These are phyloP conservation scores for Luffia ferchaultella DNA, from an alignment of 2,888 invertebrate genomes.

Conservation along the genomic window DNA sequence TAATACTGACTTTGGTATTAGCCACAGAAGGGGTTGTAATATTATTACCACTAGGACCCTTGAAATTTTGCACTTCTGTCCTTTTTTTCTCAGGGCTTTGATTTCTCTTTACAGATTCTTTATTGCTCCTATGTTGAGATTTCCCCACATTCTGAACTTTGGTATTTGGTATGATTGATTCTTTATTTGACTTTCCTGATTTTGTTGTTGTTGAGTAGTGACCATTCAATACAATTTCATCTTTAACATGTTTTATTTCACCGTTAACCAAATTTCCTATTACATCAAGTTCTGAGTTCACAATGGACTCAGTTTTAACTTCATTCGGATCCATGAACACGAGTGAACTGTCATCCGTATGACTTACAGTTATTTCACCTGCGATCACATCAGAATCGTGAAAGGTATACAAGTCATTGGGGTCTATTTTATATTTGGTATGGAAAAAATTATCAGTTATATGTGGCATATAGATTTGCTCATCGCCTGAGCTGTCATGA, in stretches of 20 bases:
- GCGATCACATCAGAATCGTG: constrained; percentile 59
- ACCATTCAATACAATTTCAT: constrained; percentile 39
- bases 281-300: constrained; percentile 37
- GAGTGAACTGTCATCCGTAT: constrained; percentile 41
- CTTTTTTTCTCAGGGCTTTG: constrained; percentile 22
- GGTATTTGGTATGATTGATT: constrained; percentile 34
- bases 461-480: constrained; percentile 48
- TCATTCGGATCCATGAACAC: not conserved
- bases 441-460: constrained; percentile 51
- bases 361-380: constrained; percentile 53
- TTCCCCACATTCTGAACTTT: constrained; percentile 41
- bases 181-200: constrained; percentile 21
- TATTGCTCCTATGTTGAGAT: constrained; percentile 24
- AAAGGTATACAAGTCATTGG: constrained; percentile 58
- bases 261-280: constrained; percentile 39
- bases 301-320: not conserved
- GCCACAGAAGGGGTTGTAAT: constrained; percentile 8
- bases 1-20: constrained; percentile 43
- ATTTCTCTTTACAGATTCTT: constrained; percentile 27
- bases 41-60: constrained; percentile 22
- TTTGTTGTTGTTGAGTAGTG: constrained; percentile 29
- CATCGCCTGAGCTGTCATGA: constrained; percentile 49
- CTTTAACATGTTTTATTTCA: constrained; percentile 32
- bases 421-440: constrained; percentile 60
- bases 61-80: constrained; percentile 33